A percentile compares a stretch with the other conserved stretches of the same genome.
Evolutionary conservation across 2,888 invertebrate genomes (phyloP).

Genomic region (Caenorhabditis becei): DNA sequence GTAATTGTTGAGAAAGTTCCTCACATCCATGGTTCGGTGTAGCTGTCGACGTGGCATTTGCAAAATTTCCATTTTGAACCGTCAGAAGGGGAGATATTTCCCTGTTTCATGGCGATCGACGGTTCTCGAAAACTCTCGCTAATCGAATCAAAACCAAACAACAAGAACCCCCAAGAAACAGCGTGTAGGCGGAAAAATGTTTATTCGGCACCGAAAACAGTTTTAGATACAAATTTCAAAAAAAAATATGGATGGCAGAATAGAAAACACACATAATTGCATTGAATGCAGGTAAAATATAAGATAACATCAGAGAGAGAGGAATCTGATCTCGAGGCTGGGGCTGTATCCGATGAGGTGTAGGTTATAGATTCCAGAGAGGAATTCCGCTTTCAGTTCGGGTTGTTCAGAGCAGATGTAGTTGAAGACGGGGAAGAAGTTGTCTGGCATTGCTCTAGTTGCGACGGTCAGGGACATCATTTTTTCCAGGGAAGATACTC

Average conservation of each 20-base stretch:
- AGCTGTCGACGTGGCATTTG: too few relatives aligned
- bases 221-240: too few relatives aligned
- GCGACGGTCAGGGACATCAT: constrained; percentile 9
- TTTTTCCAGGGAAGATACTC: constrained; percentile 13
- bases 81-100: too few relatives aligned
- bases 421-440: constrained; percentile 25
- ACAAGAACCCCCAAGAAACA: too few relatives aligned
- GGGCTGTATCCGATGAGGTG: constrained; percentile 24
- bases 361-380: background rate
- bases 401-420: background rate
- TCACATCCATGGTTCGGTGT: too few relatives aligned
- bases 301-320: too few relatives aligned
- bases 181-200: too few relatives aligned
- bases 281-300: background rate
- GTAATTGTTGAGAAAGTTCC: background rate
- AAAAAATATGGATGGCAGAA: background rate
- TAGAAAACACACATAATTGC: background rate
- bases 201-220: too few relatives aligned
- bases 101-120: too few relatives aligned
- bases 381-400: background rate
- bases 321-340: background rate
- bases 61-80: too few relatives aligned
- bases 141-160: too few relatives aligned
- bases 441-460: background rate
- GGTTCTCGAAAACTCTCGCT: too few relatives aligned